A percentile compares a stretch with the other conserved stretches of the same genome.
phyloP scores from a whole-genome alignment of 2,113 vertebrate genomes.

The Parus major region DNA sequence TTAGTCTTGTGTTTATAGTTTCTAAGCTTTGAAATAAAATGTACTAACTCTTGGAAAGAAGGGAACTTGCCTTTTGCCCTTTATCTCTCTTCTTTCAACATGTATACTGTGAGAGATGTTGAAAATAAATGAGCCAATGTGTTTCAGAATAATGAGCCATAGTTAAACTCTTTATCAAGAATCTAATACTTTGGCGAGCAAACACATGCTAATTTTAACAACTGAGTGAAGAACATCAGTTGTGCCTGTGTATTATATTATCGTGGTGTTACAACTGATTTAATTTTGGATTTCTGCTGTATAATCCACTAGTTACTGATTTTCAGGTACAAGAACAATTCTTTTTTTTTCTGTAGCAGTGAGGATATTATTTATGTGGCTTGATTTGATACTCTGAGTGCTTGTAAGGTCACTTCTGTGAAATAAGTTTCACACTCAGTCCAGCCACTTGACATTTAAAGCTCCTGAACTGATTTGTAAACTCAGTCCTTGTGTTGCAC shows the following conservation, averaged over 20 bases:
- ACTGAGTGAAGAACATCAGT: background rate
- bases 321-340: background rate
- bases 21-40: background rate
- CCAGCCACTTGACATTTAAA: constrained; percentile 35
- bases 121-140: background rate
- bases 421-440: background rate
- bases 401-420: constrained; percentile 28
- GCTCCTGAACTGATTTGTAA: constrained; percentile 1
- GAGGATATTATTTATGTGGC: background rate
- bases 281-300: background rate
- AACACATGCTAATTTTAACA: background rate
- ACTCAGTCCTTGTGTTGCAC: background rate
- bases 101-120: background rate
- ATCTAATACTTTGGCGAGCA: background rate
- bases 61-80: background rate
- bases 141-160: background rate
- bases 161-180: background rate
- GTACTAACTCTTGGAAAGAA: background rate
- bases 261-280: background rate
- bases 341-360: fast-evolving
- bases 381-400: background rate
- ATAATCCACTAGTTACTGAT: background rate
- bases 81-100: background rate
- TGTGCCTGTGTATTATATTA: background rate
- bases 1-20: background rate